phyloP scores from a whole-genome alignment of 2,888 invertebrate species.

The Argynnis bischoffii region DNA sequence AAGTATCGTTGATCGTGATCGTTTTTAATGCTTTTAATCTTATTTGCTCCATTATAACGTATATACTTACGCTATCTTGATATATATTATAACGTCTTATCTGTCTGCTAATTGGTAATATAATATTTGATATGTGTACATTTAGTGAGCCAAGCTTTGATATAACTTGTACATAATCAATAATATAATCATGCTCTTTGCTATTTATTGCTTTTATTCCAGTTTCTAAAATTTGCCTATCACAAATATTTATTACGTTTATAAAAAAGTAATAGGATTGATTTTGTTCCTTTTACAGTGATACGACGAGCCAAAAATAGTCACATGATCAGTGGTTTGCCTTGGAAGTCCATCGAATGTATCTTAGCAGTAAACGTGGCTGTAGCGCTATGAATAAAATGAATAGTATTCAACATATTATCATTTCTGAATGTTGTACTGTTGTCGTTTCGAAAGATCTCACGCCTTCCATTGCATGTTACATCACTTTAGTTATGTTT shows the following conservation, averaged over 20 bases:
- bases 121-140: too few species aligned
- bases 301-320: constrained; percentile 44
- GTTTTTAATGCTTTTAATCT: not conserved
- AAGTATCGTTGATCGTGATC: not conserved
- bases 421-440: constrained; percentile 57
- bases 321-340: constrained; percentile 61
- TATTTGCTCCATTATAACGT: not conserved
- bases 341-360: constrained; percentile 53
- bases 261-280: constrained; percentile 10
- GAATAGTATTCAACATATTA: constrained; percentile 49
- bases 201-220: too few species aligned
- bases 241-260: not conserved
- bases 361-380: constrained; percentile 47
- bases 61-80: too few species aligned
- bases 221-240: too few species aligned
- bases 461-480: constrained; percentile 53
- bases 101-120: too few species aligned
- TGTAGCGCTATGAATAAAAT: constrained; percentile 58
- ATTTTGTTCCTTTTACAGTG: constrained; percentile 18
- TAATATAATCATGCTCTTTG: too few species aligned
- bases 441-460: constrained; percentile 66
- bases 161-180: too few species aligned
- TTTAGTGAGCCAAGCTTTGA: too few species aligned
- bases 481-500: constrained; percentile 71
- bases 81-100: too few species aligned